These are phyloP conservation scores for Aleiodes sp. DNA, from an alignment of 1,140 invertebrate species.

Conservation along the genomic window DNA sequence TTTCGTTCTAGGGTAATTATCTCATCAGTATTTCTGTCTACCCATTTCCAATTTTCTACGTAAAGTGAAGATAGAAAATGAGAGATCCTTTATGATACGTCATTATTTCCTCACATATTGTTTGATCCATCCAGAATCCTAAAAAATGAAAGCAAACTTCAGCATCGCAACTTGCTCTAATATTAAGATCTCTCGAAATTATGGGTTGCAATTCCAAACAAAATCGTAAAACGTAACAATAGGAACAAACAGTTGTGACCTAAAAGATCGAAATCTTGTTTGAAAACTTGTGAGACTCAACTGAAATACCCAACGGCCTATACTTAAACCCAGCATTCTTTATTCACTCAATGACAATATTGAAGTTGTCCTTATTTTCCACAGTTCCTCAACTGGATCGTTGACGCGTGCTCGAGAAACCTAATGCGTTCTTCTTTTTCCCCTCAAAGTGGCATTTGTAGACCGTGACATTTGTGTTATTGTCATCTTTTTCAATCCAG, in stretches of 20 bases:
- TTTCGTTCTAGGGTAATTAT: too few relatives aligned
- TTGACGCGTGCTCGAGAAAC: constrained; percentile 32
- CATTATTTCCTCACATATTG: too few relatives aligned
- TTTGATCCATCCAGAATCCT: too few relatives aligned
- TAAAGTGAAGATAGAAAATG: too few relatives aligned
- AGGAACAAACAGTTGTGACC: background rate
- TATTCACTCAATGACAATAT: constrained; percentile 25
- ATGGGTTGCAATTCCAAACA: too few relatives aligned
- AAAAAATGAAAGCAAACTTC: too few relatives aligned
- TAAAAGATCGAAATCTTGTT: constrained; percentile 5
- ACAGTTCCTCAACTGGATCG: constrained; percentile 1
- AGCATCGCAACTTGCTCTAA: too few relatives aligned
- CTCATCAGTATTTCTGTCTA: too few relatives aligned
- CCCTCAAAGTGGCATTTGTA: constrained; percentile 17
- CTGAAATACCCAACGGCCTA: background rate
- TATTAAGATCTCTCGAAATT: too few relatives aligned
- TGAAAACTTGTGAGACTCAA: background rate
- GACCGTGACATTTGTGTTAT: constrained; percentile 21
- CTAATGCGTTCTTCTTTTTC: constrained; percentile 21
- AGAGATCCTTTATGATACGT: too few relatives aligned
- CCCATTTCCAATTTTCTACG: too few relatives aligned
- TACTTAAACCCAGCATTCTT: background rate
- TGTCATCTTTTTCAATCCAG: constrained; percentile 21
- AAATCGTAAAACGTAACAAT: background rate
- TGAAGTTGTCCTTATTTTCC: constrained; percentile 10